Percentiles rank a stretch among this genome's conserved stretches.
These are phyloP conservation scores for Lasioglossum oenotherae DNA, from an alignment of 2,888 invertebrate species.

Conservation along the genomic window DNA sequence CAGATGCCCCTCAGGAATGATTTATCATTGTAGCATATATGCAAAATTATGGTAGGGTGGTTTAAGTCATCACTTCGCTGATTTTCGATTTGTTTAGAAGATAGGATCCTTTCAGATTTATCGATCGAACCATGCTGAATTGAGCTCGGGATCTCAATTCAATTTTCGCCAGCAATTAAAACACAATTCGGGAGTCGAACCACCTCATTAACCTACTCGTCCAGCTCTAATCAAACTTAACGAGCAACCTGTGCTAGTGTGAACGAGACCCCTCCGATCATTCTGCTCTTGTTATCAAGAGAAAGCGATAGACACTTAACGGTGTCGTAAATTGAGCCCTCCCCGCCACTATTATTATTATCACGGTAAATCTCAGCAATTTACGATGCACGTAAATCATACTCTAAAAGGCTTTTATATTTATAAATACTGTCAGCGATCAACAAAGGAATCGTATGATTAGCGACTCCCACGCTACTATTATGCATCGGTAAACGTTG, in stretches of 20 bases:
- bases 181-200: neutral
- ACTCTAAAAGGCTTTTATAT: neutral
- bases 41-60: neutral
- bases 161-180: neutral
- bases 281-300: neutral
- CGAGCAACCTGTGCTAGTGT: neutral
- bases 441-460: neutral
- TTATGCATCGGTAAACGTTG: neutral
- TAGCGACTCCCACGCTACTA: neutral
- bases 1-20: neutral
- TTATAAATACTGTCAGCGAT: conserved; percentile 11
- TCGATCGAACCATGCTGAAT: neutral
- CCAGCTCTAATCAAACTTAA: neutral
- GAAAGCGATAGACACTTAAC: conserved; percentile 5
- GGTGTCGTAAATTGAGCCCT: neutral
- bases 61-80: neutral
- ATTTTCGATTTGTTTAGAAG: neutral
- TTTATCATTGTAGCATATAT: neutral
- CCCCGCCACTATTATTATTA: neutral
- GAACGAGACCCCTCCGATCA: neutral
- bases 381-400: neutral
- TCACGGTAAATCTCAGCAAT: neutral
- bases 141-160: neutral
- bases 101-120: neutral
- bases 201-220: neutral